phyloP scores from a whole-genome alignment of 2,113 vertebrate species.

The Tricholaema leucomelas region DNA sequence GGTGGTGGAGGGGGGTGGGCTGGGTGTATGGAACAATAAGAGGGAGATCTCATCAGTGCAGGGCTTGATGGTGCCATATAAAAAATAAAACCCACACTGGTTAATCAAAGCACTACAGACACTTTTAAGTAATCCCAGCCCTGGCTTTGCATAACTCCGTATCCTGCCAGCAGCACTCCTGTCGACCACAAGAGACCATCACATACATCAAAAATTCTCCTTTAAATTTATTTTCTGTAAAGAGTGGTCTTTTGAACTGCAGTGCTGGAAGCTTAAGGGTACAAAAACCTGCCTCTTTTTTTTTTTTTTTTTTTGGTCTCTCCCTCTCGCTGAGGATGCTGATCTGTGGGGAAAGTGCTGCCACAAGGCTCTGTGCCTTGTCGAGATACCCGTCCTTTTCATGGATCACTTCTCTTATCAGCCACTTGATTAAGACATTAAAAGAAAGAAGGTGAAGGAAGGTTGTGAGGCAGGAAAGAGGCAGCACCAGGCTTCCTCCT shows the following conservation, averaged over 20 bases:
- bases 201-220: constrained; percentile 84
- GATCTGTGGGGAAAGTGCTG: constrained; percentile 60
- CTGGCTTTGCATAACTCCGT: constrained; percentile 78
- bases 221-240: constrained; percentile 86
- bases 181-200: constrained; percentile 79
- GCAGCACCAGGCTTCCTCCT: constrained; percentile 2
- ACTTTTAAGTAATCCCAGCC: constrained; percentile 80
- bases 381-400: constrained; percentile 70
- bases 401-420: constrained; percentile 76
- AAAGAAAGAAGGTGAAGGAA: constrained; percentile 76
- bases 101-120: constrained; percentile 82
- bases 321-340: constrained; percentile 30
- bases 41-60: constrained; percentile 71
- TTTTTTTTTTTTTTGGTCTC: background rate
- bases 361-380: constrained; percentile 60
- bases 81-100: constrained; percentile 81
- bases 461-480: constrained; percentile 55
- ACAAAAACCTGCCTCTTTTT: constrained; percentile 77
- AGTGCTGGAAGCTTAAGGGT: constrained; percentile 78
- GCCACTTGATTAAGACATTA: constrained; percentile 79
- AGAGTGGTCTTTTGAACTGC: constrained; percentile 84
- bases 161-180: constrained; percentile 73
- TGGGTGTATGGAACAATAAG: constrained; percentile 59
- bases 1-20: constrained; percentile 17
- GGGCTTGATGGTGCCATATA: constrained; percentile 77